Base-by-base conservation (phyloP, 2,888 invertebrate genomes). In the Drosophila histrio region DNA sequence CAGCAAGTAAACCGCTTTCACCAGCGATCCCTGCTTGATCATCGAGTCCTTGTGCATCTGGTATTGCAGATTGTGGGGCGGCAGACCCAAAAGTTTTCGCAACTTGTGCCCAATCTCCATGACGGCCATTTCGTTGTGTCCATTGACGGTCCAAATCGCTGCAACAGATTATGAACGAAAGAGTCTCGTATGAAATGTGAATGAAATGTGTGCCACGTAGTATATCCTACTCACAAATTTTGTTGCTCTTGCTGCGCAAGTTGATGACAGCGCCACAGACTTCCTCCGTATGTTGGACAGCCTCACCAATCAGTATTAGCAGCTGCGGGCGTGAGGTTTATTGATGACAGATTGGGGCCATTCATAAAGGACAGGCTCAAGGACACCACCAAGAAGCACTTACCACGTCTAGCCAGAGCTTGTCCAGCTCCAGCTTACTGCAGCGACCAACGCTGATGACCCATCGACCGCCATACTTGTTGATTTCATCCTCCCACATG, bases 191-290 rank as follows among this genome's bases (percentile, higher is more conserved):
- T 30, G 30, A 26, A 26, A 19, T 13, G 19, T 15, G 26, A 17
- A 8, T 50, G n/a, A 24, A 39, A 21, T 28, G 15, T 5, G 21
- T 15, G 22, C 5, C 15, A 7, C 19, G n/a, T n/a, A n/a, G n/a
- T n/a, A 22, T 47, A 5, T 15, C 22, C 8, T 50, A 84, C 88
- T 74, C 59, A 84, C 83, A 84, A 66, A 98, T 95, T 94, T 98
- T 99, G 92, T 98, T 97, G 82, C 95, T 94, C 92, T 97, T 98
- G 92, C 93, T 92, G 92, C 99, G 94, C 84, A 99, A 94, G 93
- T 98, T 98, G 66, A 99, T 97, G 79, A 98, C 98, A 79, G 98
- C 98, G 56, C 99, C 99, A 92, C 98, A 98, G 72, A 99, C 95
- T 91, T 98, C 97, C 77, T 97, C 96, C 73, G 97, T 95, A 90